Evolutionary conservation across 2,888 invertebrate genomes (phyloP), one percentile per base, ranked within the genome.

Genomic region (Tetragonisca angustula): DNA sequence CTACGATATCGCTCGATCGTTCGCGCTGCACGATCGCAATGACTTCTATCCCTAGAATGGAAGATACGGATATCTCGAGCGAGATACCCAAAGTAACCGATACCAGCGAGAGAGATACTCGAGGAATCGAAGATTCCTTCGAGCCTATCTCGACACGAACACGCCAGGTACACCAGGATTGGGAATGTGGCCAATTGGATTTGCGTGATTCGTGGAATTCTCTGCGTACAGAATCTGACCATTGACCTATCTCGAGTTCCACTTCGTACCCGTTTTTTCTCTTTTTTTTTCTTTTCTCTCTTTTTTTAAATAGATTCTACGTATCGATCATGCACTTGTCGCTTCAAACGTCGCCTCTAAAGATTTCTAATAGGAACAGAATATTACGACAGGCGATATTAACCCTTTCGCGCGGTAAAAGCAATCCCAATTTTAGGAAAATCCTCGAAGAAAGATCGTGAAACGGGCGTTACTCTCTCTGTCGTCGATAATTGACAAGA

Each of bases 101-200:
- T 56, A 65, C 61, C 43, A 24, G 65, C 32, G 68, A 61, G 61
- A 61, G 68, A 61, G 61, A 61, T 52, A 19, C 69, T 24, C 43
- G 32, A 49, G 61, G 61, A 70, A 84, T 59, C 76, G 72, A 67
- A 24, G 24, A 50, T 72, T 49, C 78, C 27, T 64, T 65, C 76
- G 52, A 64, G 49, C 6, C 50, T 68, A 49, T 36, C 50, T 36
- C 61, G 54, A 67, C 65, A 56, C n/a, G 69, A 61, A 43, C 27
- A 82, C 61, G 54, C 36, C 82, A 61, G 83, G 75, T 82, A 70
- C 83, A 82, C 49, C 70, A 65, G 49, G 49, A 72, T 72, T 76
- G 68, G 68, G 72, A 83, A 73, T 76, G 43, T 56, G 68, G 72
- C 76, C 83, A 64, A 83, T 64, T 69, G 72, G 43, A 50, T 75